Evolutionary conservation across 2,797 vertebrate genomes (phyloP).

Genomic region (Okamejei kenojei): DNA sequence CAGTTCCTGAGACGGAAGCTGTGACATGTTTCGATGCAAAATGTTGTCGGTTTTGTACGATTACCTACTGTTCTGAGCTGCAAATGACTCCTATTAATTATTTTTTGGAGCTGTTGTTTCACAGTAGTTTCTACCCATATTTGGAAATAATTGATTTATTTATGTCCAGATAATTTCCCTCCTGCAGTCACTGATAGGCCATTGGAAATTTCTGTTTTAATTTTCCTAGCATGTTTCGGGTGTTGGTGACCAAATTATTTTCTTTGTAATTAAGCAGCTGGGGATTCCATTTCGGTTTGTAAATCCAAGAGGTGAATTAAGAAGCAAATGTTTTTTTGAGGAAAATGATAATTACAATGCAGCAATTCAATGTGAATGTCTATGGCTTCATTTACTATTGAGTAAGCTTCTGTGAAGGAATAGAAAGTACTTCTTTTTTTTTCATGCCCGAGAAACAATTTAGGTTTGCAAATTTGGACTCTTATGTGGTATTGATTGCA

Average conservation of each 20-base stretch:
- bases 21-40: constrained; percentile 71
- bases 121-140: constrained; percentile 73
- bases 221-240: constrained; percentile 73
- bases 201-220: constrained; percentile 66
- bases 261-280: constrained; percentile 21
- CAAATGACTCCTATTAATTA: constrained; percentile 75
- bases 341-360: constrained; percentile 65
- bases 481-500: background rate
- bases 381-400: constrained; percentile 9
- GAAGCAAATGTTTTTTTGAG: constrained; percentile 64
- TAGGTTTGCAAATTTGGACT: background rate
- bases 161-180: constrained; percentile 73
- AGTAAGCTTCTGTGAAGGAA: constrained; percentile 5
- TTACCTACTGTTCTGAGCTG: constrained; percentile 82
- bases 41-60: constrained; percentile 77
- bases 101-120: constrained; percentile 71
- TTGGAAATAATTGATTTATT: constrained; percentile 72
- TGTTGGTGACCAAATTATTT: constrained; percentile 71
- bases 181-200: constrained; percentile 64
- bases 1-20: constrained; percentile 77
- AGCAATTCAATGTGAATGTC: constrained; percentile 12
- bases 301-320: constrained; percentile 7
- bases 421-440: background rate
- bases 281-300: background rate
- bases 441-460: background rate